Base-by-base conservation (phyloP, 2,888 invertebrate species). In the Agonopterix subpropinquella region DNA sequence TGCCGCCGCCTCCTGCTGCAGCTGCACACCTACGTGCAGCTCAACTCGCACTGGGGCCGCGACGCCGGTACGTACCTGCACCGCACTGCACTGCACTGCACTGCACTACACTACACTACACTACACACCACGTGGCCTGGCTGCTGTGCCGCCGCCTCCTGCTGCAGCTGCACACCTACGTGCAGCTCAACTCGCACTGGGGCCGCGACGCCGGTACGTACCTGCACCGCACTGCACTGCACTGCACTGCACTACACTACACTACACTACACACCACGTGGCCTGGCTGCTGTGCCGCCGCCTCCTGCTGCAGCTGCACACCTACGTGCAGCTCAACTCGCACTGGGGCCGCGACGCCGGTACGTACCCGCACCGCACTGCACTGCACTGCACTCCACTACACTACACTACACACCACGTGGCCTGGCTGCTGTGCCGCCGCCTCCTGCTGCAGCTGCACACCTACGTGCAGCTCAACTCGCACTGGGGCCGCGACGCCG, bases 261-360 rank as follows among this genome's bases (percentile, higher is more conserved):
- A 37, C 9, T 37, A 37, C 8, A n/a, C 9, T 4, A 18, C 96
- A 36, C 93, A 96, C 66, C 93, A 95, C 77, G 94, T 98, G n/a
- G 93, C 97, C 50, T 98, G 98, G 98, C 91, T 98, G 90, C 84
- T 98, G 61, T 95, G 96, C 62, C 93, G 96, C 61, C 93, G 96
- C 57, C 87, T 98, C 52, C 82, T 98, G 35, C 89, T 97, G 70
- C 98, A 98, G 81, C 86, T 98, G 43, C 98, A 98, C 71, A 98
- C 96, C 0, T 98, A 98, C 66, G 93, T 98, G 53, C 96, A 96
- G 82, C 95, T 98, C 70, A 93, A 86, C 70, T 80, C 82, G 55
- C 80, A 73, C 56, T 95, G 89, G 94, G 94, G 54, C 62, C n/a
- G 65, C 1, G 51, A 67, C 7, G 60, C 67, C 0, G 77, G 77